Base-by-base conservation (phyloP, 1,140 invertebrate species). In the Cydia strobilella region DNA sequence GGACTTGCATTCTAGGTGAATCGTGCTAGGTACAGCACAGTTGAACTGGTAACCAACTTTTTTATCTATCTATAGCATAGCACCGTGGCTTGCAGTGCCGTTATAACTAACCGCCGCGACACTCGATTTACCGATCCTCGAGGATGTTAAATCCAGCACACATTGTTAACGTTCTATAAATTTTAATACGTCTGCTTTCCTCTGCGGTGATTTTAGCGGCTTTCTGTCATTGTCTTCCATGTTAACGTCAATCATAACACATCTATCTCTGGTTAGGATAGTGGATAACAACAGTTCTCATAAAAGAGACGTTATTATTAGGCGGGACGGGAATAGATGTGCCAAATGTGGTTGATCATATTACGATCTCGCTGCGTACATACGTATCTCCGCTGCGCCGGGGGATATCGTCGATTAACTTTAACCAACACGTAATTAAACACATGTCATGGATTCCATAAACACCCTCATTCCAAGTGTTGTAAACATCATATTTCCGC, bases 331-430 rank as follows among this genome's bases (percentile, higher is more conserved):
- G 27, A 35, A 69, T 69, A 69, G 31, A 35, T 69, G 65, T 39
- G 65, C 65, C 65, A 69, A 69, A 69, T 69, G 65, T 69, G 65
- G 65, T 69, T 69, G 65, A 69, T 69, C 31, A 69, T 69, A 69
- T 69, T 69, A 69, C 65, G 31, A 69, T 69, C 65, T 69, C 31
- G 31, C 65, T 69, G 27, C 65, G 31, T 69, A 69, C 65, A 42
- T 69, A 35, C 65, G 65, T 69, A 69, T 69, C 54, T 59, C 27
- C 20, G 27, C 9, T 54, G 51, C 63, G 63, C 63, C 31, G 31
- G 27, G 9, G 78, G 75, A 75, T 59, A 23, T 59, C 20, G 54
- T 59, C 54, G 1, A 23, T 12, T 20, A 12, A 23, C 54, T 59
- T 59, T 59, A 23, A 23, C 20, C 6, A 59, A 59, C 20, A 23